phyloP scores from a whole-genome alignment of 2,888 invertebrate genomes.

The Cremastinae sp. region DNA sequence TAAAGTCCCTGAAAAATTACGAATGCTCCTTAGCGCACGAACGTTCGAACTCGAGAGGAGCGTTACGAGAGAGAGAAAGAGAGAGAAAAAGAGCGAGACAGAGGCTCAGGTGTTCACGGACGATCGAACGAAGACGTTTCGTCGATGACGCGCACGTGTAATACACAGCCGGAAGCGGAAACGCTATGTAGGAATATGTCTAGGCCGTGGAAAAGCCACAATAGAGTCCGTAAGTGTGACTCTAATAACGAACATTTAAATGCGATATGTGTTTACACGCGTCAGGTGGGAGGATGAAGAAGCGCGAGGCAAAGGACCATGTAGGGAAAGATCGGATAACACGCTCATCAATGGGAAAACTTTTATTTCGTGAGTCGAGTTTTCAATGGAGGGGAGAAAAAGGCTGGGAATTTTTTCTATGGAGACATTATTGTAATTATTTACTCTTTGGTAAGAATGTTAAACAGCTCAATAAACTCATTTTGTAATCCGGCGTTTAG shows the following conservation, averaged over 20 bases:
- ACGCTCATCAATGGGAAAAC: constrained; percentile 69
- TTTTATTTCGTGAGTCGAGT: constrained; percentile 63
- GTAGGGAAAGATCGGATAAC: constrained; percentile 64
- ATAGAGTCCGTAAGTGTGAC: constrained; percentile 43
- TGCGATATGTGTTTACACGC: constrained; percentile 65
- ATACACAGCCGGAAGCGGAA: constrained; percentile 74
- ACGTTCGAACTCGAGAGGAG: not conserved
- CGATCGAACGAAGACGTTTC: constrained; percentile 51
- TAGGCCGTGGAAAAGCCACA: constrained; percentile 61
- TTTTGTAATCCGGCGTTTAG: too few species aligned
- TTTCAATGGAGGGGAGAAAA: constrained; percentile 10
- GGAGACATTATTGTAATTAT: not conserved
- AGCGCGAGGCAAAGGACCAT: constrained; percentile 5
- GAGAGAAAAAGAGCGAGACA: not conserved
- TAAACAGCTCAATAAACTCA: not conserved
- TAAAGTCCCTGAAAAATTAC: constrained; percentile 43
- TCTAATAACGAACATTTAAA: constrained; percentile 75
- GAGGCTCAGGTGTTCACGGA: constrained; percentile 63
- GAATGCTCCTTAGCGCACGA: constrained; percentile 31
- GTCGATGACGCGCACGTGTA: constrained; percentile 69
- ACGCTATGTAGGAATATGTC: constrained; percentile 73
- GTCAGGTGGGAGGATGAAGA: constrained; percentile 27
- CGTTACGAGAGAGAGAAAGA: not conserved
- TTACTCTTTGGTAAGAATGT: not conserved
- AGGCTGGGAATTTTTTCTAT: not conserved